phyloP scores from a whole-genome alignment of 2,113 vertebrate species.

The Pimephales promelas region DNA sequence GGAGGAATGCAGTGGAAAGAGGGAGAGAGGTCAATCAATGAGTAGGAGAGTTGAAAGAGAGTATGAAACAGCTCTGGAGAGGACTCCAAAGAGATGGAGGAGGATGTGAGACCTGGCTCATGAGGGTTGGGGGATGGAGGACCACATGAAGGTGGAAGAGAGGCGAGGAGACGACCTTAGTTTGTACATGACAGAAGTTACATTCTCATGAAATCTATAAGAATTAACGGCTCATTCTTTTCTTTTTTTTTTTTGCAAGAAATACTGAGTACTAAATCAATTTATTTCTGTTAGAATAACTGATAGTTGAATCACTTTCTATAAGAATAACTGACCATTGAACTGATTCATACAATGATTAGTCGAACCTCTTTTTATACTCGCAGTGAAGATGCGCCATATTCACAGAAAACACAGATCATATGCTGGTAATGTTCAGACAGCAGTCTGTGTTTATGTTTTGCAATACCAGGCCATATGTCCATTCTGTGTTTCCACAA shows the following conservation, averaged over 20 bases:
- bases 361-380: conserved; percentile 11
- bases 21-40: conserved; percentile 46
- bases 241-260: neutral
- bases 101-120: conserved; percentile 13
- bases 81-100: conserved; percentile 20
- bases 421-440: neutral
- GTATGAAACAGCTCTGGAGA: neutral
- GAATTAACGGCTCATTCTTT: neutral
- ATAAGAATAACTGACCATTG: conserved; percentile 24
- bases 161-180: neutral
- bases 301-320: conserved; percentile 25
- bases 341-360: conserved; percentile 19
- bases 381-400: neutral
- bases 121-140: neutral
- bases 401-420: neutral
- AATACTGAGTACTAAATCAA: neutral
- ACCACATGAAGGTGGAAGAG: neutral
- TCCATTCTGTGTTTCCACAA: neutral
- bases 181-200: neutral
- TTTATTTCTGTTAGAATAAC: conserved; percentile 1
- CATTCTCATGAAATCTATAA: neutral
- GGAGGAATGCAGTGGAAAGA: conserved; percentile 25
- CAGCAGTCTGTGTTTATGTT: conserved; percentile 1
- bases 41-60: conserved; percentile 23
- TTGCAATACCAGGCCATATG: neutral